These are phyloP conservation scores for Cryptocephalus moraei DNA, from an alignment of 2,888 invertebrate genomes.

Conservation along the genomic window DNA sequence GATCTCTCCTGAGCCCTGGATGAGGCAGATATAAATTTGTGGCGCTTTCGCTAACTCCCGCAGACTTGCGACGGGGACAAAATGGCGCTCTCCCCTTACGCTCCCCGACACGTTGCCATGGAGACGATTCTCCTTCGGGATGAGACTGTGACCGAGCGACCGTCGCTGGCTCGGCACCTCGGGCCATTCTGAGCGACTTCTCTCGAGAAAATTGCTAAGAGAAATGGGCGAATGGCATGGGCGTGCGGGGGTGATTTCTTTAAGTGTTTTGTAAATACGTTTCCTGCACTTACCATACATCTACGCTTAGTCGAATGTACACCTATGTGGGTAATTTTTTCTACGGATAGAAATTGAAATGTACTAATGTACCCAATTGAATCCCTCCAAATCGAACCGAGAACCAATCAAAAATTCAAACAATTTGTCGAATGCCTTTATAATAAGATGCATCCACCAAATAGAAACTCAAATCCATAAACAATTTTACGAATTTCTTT, in stretches of 20 bases:
- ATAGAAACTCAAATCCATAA: no score
- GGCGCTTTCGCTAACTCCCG: conserved; percentile 39
- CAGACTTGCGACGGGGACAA: conserved; percentile 28
- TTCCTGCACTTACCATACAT: no score
- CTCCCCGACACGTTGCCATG: conserved; percentile 35
- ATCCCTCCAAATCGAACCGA: no score
- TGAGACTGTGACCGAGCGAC: conserved; percentile 23
- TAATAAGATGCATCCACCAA: no score
- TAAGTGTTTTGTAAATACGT: neutral
- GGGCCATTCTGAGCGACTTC: conserved; percentile 22
- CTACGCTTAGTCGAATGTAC: no score
- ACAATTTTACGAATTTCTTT: no score
- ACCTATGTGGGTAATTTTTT: no score
- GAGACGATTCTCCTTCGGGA: conserved; percentile 32
- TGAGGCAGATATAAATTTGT: conserved; percentile 44
- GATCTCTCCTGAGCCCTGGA: conserved; percentile 42
- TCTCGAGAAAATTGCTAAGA: conserved; percentile 26
- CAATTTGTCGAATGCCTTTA: no score
- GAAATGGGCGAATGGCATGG: conserved; percentile 19
- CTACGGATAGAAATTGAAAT: no score
- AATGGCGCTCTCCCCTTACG: conserved; percentile 31
- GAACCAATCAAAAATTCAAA: no score
- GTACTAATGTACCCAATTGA: no score
- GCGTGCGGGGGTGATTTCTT: conserved; percentile 4
- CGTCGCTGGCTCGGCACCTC: no score